Base-by-base conservation (phyloP, 2,888 invertebrate genomes). In the Parascotia fuliginaria region DNA sequence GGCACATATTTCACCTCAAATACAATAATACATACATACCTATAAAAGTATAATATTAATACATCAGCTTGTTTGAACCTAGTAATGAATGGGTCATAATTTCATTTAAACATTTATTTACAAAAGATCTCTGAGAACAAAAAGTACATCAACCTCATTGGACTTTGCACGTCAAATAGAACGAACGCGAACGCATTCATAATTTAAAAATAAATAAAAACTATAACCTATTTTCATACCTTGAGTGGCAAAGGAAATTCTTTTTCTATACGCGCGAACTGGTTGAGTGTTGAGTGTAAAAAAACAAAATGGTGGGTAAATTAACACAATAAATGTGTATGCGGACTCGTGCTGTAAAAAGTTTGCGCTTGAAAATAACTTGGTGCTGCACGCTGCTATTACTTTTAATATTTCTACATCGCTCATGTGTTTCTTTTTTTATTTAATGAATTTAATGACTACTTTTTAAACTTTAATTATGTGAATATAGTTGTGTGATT, bases 321-420 rank as follows among this genome's bases (percentile, higher is more conserved):
- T 65, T 67, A 66, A 68, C 70, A 62, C 60, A 65, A 60, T 59
- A 68, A n/a, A 69, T 57, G 61, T 47, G 52, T 50, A 55, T 46
- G 62, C 43, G 41, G 63, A 53, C 64, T 56, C 53, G 60, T 55
- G 62, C 60, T 52, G 56, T 64, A 75, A 77, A 73, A 77, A 75
- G 63, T 41, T 48, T 56, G 56, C 65, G 58, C 67, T 68, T 60
- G 48, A 53, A 60, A 71, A 73, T 70, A 64, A 58, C 65, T 59
- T 38, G 60, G 42, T n/a, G 43, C 48, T 36, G 49, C 29, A 56
- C 51, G 52, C 42, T 16, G 41, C 41, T 54, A 40, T 52, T 46
- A 47, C 49, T 59, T 59, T 60, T 50, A 34, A 66, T 54, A 56
- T 64, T 65, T 52, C 41, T 59, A 28, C 48, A 34, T 38, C 14